phyloP scores from a whole-genome alignment of 2,113 vertebrate species.

The Tichodroma muraria region DNA sequence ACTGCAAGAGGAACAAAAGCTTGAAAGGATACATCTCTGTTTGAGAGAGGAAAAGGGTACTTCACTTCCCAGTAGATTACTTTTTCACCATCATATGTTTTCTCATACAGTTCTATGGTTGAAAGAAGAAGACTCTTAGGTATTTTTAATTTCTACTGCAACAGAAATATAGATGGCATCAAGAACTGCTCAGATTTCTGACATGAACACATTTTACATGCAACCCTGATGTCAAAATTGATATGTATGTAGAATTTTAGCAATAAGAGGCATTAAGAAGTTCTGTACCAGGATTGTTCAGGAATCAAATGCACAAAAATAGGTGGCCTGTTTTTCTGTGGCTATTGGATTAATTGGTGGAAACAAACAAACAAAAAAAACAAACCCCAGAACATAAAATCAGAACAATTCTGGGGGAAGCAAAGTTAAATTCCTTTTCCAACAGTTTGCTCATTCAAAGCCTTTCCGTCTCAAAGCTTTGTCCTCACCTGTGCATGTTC shows the following conservation, averaged over 20 bases:
- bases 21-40: conserved; percentile 94
- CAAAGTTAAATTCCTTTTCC: background rate
- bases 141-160: background rate
- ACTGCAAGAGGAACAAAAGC: background rate
- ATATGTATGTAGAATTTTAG: background rate
- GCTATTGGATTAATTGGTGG: background rate
- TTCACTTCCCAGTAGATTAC: conserved; percentile 92
- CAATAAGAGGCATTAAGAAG: background rate
- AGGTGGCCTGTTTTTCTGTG: background rate
- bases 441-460: background rate
- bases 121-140: background rate
- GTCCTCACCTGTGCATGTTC: background rate
- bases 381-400: background rate
- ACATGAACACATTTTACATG: background rate
- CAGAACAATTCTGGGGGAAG: background rate
- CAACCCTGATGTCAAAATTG: background rate
- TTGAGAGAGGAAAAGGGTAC: conserved; percentile 86
- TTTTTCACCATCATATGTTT: conserved; percentile 67
- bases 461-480: background rate
- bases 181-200: background rate
- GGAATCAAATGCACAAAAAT: background rate
- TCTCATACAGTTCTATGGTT: conserved; percentile 69
- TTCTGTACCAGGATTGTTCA: background rate
- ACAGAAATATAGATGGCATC: background rate
- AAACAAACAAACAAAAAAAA: rapidly evolving